Conservation (phyloP, 2,113 vertebrate species). For the Onychorhynchus coronatus region DNA sequence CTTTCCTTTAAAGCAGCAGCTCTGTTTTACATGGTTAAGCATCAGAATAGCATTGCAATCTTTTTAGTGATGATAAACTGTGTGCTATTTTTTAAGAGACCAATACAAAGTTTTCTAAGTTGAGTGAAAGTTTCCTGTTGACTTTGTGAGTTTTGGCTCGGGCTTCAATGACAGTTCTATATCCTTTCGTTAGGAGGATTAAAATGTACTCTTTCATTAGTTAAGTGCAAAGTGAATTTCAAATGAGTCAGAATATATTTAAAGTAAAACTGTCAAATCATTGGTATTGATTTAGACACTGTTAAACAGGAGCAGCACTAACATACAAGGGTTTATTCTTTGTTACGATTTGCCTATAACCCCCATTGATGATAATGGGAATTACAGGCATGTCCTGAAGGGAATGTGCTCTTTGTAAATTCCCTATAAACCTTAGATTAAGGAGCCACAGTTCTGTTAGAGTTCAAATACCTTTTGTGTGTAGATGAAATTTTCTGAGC, state of each 20-base stretch:
- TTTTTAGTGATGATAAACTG: background rate
- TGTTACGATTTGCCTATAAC: constrained; percentile 5
- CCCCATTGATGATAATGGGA: constrained; percentile 52
- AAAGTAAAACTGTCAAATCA: constrained; percentile 39
- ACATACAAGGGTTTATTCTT: constrained; percentile 47
- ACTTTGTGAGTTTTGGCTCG: background rate
- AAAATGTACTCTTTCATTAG: constrained; percentile 61
- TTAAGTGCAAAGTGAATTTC: constrained; percentile 57
- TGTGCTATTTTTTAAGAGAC: background rate
- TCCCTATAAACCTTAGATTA: constrained; percentile 28
- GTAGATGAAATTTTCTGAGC: background rate
- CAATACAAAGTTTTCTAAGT: background rate
- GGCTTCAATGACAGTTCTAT: background rate
- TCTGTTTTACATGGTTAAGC: background rate
- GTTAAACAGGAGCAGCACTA: constrained; percentile 40
- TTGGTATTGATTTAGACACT: constrained; percentile 47
- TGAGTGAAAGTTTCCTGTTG: background rate
- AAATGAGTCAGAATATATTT: constrained; percentile 32
- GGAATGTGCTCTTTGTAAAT: constrained; percentile 56
- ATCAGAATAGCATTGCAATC: background rate
- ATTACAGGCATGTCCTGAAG: constrained; percentile 53
- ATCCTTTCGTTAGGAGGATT: constrained; percentile 39
- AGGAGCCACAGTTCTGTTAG: background rate
- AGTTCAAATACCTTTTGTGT: constrained; percentile 16
- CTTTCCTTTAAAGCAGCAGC: background rate